Evolutionary conservation across 2,113 vertebrate species (phyloP), one percentile per base, ranked within the genome.

Genomic region (Apus apus): DNA sequence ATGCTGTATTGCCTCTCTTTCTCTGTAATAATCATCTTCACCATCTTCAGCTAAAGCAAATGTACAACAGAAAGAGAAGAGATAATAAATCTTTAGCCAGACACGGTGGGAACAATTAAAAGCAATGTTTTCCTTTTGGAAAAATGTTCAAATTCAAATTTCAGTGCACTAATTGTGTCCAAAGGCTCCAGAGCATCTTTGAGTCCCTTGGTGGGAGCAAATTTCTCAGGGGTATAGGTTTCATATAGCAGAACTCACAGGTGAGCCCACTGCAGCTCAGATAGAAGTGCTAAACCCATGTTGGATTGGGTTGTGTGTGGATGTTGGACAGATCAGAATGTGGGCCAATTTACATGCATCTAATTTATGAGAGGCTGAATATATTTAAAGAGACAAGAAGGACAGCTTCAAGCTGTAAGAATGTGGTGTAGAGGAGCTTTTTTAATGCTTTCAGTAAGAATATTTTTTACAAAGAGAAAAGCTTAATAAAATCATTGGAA

Each of bases 401-500:
- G 32, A 60, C 53, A 92, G 29, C 38, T 64, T 74, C 25, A 74
- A 51, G 13, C 34, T 67, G 8, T 56, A 61, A 87, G 61, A 46
- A 74, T 43, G 12, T 43, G 43, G 32, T 3, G 3, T 14, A 25
- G 45, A 72, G 38, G 20, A 56, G 34, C 23, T 80, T 26, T 57
- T 89, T 71, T 66, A 85, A 85, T 72, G n/a, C 36, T 5, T 3
- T 14, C 60, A 51, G 32, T 60, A 50, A 66, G 90, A 93, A 26
- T 32, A 30, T 8, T 51, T 87, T 71, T 60, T 77, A 18, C 6
- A 38, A 57, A 86, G 58, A 64, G 23, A 43, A 25, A 67, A 45
- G 56, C 16, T 76, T 92, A 93, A 90, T 83, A 80, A 87, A 94
- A 83, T 89, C 16, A 36, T 53, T 53, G 13, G n/a, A 64, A 91